Conservation (phyloP, 2,888 invertebrate genomes). For the Volucella inanis region DNA sequence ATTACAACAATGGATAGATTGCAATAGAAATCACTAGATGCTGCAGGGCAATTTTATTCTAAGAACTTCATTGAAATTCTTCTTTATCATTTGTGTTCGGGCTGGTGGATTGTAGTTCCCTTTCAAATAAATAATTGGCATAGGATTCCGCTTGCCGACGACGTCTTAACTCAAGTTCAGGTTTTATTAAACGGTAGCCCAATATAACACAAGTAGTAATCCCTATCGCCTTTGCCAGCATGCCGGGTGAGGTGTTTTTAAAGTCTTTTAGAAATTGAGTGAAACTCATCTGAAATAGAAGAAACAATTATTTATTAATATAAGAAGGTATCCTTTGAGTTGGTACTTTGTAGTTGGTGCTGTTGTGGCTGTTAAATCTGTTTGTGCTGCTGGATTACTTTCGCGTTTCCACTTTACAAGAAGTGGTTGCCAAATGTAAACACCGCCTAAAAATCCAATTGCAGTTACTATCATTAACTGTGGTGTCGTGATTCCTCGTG, state of each 20-base stretch:
- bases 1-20: constrained; percentile 52
- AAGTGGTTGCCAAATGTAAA: constrained; percentile 83
- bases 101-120: constrained; percentile 75
- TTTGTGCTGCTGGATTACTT: not conserved
- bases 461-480: constrained; percentile 82
- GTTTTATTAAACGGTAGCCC: constrained; percentile 79
- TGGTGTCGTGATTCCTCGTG: constrained; percentile 80
- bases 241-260: constrained; percentile 78
- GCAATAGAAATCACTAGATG: constrained; percentile 22
- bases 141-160: constrained; percentile 79
- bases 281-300: constrained; percentile 80
- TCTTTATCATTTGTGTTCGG: constrained; percentile 50
- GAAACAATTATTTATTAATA: constrained; percentile 1
- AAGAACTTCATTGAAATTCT: constrained; percentile 59
- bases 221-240: constrained; percentile 79
- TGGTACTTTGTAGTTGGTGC: constrained; percentile 23
- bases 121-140: constrained; percentile 81
- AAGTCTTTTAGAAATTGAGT: constrained; percentile 77
- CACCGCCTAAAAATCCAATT: constrained; percentile 81
- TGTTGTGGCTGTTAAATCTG: constrained; percentile 5
- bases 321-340: not conserved
- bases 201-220: constrained; percentile 77
- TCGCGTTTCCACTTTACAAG: constrained; percentile 79
- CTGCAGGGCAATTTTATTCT: constrained; percentile 6
- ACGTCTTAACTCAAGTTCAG: constrained; percentile 77